Base-by-base conservation (phyloP, 2,888 invertebrate genomes). In the Piscicola geometra region DNA sequence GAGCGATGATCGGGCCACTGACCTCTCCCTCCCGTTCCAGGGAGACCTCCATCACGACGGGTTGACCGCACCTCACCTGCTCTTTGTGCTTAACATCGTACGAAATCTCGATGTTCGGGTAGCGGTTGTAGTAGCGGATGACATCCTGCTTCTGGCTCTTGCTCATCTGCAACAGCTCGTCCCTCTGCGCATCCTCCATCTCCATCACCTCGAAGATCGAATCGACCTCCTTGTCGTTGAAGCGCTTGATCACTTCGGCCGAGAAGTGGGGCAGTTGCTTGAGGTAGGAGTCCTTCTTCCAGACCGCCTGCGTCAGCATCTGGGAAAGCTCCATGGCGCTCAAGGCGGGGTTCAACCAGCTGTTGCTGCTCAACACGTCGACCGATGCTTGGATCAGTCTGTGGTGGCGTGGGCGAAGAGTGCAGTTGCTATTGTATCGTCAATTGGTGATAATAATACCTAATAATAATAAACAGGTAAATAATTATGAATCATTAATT, bases 301-400 rank as follows among this genome's bases (percentile, higher is more conserved):
- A 99, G 96, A 99, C 96, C 15, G 98, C 98, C 87, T 99, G 99
- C 0, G 99, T 99, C 1, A 94, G 93, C 98, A 99, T 99, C 87
- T 99, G 99, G 0, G 98, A 95, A 82, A 99, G 88, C 87, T 99
- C 99, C 99, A 99, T 99, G 82, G 98, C 97, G 28, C 97, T 95
- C 60, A 99, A 93, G 1, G 98, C 99, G 0, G 99, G 98, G 0
- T 94, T 91, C 71, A 99, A 88, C 99, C 99, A 99, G 47, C 99
- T 98, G 82, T 96, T 97, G 67, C 94, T 94, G 84, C 92, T 92
- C 52, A 95, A 86, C 15, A 95, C 94, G 86, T 95, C 90, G 41
- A 99, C 89, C 86, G 98, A 99, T 0, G 99, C 99, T 78, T 85
- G 85, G 78, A 85, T 84, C 79, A 85, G 80, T 5, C 85, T 56